Base-by-base conservation (phyloP, 2,888 invertebrate genomes). In the Cryptocephalus moraei region DNA sequence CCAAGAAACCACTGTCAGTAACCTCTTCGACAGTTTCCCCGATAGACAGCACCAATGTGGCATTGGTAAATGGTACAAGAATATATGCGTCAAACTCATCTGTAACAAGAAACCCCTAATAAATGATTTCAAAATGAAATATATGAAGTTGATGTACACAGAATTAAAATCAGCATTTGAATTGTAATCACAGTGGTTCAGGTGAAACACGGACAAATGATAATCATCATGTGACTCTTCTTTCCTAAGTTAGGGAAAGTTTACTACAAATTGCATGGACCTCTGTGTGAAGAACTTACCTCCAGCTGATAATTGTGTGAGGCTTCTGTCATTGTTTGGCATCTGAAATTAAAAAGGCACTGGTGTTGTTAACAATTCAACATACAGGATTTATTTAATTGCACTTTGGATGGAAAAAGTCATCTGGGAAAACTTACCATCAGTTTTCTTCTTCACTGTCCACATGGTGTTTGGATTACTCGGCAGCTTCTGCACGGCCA, bases 1-100 rank as follows among this genome's bases (percentile, higher is more conserved):
- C 97, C 62, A 99, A 77, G 71, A 99, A 99, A 40, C 99, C 99
- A 52, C 97, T 97, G 72, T 99, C 99, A 0, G 97, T 95, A 22
- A 99, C 99, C 84, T 99, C 99, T 73, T 99, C 99, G n/a, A 99
- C 99, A 10, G 97, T 99, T 73, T 99, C 99, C 58, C 99, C 99
- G 68, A 99, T 99, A 61, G 95, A 95, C 63, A 99, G 80, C 55
- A 99, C 99, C 65, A 99, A 81, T 11, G 99, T 99, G 59, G 99
- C 99, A 70, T 89, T 90, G 54, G 95, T 91, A 85, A 99, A 99
- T 44, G 99, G 99, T 62, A 99, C 99, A 71, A 99, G 94, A 79
- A 99, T 99, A 79, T 97, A 99, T 45, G 97, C 92, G 80, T 99
- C 99, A 78, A 79, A 96, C 70, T 91, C 91, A 78, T 97, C 96